These are phyloP conservation scores for Diplazon laetatorius DNA, from an alignment of 2,888 invertebrate species.

Conservation along the genomic window DNA sequence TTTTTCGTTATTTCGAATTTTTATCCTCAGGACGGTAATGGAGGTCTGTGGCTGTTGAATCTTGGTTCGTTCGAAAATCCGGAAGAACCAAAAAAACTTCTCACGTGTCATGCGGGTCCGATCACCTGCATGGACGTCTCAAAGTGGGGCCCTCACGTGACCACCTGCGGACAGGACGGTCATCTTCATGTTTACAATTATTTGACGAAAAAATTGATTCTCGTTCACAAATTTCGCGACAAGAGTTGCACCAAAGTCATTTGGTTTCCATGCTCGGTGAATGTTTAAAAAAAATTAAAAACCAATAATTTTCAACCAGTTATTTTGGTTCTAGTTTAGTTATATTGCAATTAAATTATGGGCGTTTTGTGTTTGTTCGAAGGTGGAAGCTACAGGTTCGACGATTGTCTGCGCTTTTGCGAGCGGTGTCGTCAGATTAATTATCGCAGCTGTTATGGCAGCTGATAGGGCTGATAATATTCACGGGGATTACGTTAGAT, in stretches of 20 bases:
- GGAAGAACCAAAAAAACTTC: constrained; percentile 80
- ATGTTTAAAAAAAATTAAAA: too few species aligned
- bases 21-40: constrained; percentile 89
- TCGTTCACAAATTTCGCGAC: constrained; percentile 86
- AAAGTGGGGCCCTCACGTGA: constrained; percentile 88
- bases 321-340: too few species aligned
- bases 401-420: constrained; percentile 88
- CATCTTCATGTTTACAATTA: constrained; percentile 90
- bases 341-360: too few species aligned
- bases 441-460: constrained; percentile 70
- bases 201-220: constrained; percentile 84
- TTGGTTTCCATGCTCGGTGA: constrained; percentile 89
- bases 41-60: constrained; percentile 91
- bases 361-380: constrained; percentile 34
- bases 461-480: constrained; percentile 51
- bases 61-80: constrained; percentile 83
- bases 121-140: constrained; percentile 88
- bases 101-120: constrained; percentile 90
- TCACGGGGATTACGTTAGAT: constrained; percentile 67
- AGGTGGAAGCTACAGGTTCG: constrained; percentile 87
- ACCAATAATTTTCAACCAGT: too few species aligned
- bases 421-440: constrained; percentile 88
- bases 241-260: constrained; percentile 84
- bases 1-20: background rate
- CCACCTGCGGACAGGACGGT: constrained; percentile 90